Evolutionary conservation across 2,113 vertebrate species (phyloP).

Genomic region (Gavialis gangeticus): DNA sequence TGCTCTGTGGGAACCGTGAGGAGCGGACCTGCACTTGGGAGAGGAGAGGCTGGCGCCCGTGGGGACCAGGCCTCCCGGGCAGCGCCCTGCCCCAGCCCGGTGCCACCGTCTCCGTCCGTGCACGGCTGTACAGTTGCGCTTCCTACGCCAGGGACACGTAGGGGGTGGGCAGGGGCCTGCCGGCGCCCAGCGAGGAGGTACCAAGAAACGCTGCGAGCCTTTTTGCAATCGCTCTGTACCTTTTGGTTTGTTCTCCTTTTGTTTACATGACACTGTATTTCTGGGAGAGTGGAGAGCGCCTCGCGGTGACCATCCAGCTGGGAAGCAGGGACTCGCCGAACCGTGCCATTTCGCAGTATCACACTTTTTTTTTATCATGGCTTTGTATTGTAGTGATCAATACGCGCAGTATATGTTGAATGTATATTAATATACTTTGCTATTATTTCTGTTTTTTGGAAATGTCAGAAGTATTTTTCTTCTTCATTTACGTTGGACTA

Average conservation of each 20-base stretch:
- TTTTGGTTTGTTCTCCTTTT: slow-evolving; percentile 23
- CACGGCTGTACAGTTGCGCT: accelerated
- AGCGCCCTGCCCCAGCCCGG: not conserved
- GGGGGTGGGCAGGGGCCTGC: not conserved
- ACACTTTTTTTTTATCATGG: slow-evolving; percentile 74
- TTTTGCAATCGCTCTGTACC: slow-evolving; percentile 41
- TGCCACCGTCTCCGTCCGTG: not conserved
- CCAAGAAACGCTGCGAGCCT: slow-evolving; percentile 17
- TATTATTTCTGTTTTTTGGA: slow-evolving; percentile 83
- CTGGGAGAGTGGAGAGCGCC: slow-evolving; percentile 51
- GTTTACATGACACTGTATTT: slow-evolving; percentile 73
- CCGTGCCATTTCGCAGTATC: slow-evolving; percentile 74
- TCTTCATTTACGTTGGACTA: slow-evolving; percentile 81
- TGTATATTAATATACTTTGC: slow-evolving; percentile 84
- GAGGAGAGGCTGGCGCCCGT: not conserved
- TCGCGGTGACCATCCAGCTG: not conserved
- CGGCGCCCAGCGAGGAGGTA: not conserved
- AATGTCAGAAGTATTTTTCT: slow-evolving; percentile 81
- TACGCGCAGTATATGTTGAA: slow-evolving; percentile 83
- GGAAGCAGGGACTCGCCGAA: slow-evolving; percentile 56
- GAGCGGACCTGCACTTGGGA: accelerated
- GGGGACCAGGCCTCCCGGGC: not conserved
- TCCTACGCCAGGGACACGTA: not conserved
- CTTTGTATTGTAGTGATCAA: slow-evolving; percentile 83
- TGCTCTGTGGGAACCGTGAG: not conserved